phyloP scores from a whole-genome alignment of 2,888 invertebrate genomes.

The Lasioglossum figueresi region DNA sequence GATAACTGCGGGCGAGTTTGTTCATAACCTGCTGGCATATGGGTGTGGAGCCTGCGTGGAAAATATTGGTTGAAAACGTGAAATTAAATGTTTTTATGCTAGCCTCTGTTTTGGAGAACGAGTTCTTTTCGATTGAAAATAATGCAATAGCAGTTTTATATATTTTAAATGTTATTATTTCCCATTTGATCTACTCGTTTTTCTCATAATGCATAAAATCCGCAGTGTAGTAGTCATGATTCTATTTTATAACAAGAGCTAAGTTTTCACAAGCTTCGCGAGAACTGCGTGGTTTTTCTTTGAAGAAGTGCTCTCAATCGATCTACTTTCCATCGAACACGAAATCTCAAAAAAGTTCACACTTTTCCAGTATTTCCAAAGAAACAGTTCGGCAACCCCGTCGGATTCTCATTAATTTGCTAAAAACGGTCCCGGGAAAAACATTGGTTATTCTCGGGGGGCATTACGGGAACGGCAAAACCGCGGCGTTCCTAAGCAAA shows the following conservation, averaged over 20 bases:
- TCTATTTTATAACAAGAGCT: too few relatives aligned
- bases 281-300: too few relatives aligned
- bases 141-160: too few relatives aligned
- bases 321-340: background rate
- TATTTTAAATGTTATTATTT: too few relatives aligned
- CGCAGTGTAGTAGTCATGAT: too few relatives aligned
- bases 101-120: background rate
- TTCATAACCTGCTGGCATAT: background rate
- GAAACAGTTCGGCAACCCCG: background rate
- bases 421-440: background rate
- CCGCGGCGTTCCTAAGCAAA: background rate
- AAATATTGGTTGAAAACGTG: background rate
- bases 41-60: background rate
- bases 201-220: too few relatives aligned
- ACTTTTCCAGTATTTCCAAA: background rate
- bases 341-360: background rate
- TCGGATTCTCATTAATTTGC: background rate
- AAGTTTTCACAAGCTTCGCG: too few relatives aligned
- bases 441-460: background rate
- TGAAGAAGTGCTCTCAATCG: too few relatives aligned
- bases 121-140: too few relatives aligned
- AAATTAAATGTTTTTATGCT: background rate
- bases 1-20: background rate
- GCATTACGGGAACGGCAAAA: conserved; percentile 1
- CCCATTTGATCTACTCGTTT: too few relatives aligned